Conservation (phyloP, 23 tunicate genomes). For the Styela clava region DNA sequence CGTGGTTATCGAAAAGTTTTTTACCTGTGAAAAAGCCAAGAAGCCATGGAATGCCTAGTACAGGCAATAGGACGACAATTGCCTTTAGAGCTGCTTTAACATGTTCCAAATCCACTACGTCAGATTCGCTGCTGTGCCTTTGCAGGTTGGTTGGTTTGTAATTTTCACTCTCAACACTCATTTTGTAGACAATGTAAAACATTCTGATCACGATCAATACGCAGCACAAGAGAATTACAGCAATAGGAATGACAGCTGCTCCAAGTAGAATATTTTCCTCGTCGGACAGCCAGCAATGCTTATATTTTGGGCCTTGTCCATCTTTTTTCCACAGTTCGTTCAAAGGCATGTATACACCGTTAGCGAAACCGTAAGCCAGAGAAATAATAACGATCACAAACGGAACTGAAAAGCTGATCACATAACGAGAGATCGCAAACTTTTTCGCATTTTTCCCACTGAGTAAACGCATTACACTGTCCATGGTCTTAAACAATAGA, state of each 20-base stretch:
- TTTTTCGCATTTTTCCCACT: constrained; percentile 26
- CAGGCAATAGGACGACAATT: constrained; percentile 24
- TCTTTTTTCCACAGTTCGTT: neutral
- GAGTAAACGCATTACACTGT: constrained; percentile 27
- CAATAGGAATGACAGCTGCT: constrained; percentile 41
- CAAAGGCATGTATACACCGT: constrained; percentile 21
- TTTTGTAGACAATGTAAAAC: constrained; percentile 36
- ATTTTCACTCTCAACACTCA: constrained; percentile 30
- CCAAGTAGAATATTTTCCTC: constrained; percentile 7
- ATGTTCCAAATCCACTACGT: constrained; percentile 13
- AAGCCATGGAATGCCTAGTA: constrained; percentile 41
- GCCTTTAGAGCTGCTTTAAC: constrained; percentile 36
- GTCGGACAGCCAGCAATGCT: constrained; percentile 37
- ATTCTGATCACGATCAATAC: constrained; percentile 17
- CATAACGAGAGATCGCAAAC: constrained; percentile 15
- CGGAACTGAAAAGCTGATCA: constrained; percentile 39
- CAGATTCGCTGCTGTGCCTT: neutral
- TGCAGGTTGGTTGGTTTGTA: constrained; percentile 23
- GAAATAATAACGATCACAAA: constrained; percentile 23
- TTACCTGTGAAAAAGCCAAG: constrained; percentile 44
- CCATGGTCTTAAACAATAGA: constrained; percentile 52
- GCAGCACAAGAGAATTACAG: constrained; percentile 22
- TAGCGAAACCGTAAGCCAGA: constrained; percentile 8
- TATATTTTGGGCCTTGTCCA: constrained; percentile 2
- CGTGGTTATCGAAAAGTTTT: too few species aligned